Evolutionary conservation across 2,888 invertebrate species (phyloP), one percentile per base, ranked within the genome.

Genomic region (Listrodromus nycthemerus): DNA sequence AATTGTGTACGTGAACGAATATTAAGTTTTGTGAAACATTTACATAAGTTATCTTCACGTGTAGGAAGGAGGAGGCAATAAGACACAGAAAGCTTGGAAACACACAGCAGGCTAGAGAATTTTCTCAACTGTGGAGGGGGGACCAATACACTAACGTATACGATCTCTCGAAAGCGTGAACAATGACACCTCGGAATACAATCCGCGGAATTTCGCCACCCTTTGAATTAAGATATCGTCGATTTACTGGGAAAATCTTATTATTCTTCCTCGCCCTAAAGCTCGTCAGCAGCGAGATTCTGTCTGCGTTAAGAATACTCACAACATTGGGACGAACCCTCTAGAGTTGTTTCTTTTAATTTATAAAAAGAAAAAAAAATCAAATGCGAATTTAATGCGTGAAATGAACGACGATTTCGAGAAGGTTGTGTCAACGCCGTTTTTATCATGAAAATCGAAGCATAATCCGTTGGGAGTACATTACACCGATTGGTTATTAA

Each of bases 101-200:
- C 86, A 85, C 80, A 82, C 81, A 86, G 82, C 82, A 67, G 82
- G 85, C 70, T 85, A 85, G 67, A 73, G 79, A 82, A 85, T 78
- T 61, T 61, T 85, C 30, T 82, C 83, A 73, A 76, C 74, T 71
- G 80, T 70, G 24, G 41, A 67, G 19, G 10, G 55, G 21, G 55
- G 24, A 83, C 71, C 55, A 30, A 48, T 67, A 24, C 58, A 30
- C 70, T 74, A 77, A 73, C 80, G 76, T 82, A 65, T 24, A 71
- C 69, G 61, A 48, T 55, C 55, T 63, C 61, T 63, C 73, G 48
- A 63, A 74, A 61, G 61, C 61, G 48, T 30, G 63, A 55, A 61
- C 55, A 58, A 73, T 19, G 33, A 19, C 24, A 63, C 73, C 55
- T 21, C 10, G 73, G 27, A 58, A 61, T 30, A n/a, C 24, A 30